Evolutionary conservation across 2,113 vertebrate species (phyloP).

Genomic region (Tachycineta bicolor): DNA sequence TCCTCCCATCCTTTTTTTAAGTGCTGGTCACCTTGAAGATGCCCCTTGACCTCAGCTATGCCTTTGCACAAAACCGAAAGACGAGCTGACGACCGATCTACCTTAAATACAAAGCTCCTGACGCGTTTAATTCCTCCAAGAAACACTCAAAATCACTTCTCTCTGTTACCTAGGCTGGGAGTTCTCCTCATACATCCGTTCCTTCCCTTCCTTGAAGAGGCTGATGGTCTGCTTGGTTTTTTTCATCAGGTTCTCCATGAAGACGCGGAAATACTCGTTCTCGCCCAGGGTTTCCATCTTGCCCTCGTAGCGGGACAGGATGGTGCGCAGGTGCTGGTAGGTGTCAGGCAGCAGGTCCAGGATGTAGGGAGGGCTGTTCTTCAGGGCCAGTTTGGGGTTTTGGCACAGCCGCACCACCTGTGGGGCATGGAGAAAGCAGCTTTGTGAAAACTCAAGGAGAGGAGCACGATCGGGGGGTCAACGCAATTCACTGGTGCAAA

Average conservation of each 20-base stretch:
- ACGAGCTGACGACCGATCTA: accelerated
- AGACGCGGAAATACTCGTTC: conserved; percentile 96
- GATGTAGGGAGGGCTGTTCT: conserved; percentile 99
- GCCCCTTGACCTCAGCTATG: not conserved
- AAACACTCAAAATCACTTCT: not conserved
- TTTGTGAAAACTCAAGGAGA: not conserved
- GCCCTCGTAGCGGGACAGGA: conserved; percentile 94
- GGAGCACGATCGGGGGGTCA: accelerated
- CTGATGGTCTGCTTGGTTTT: conserved; percentile 99
- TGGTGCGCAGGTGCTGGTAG: conserved; percentile 95
- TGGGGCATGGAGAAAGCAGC: not conserved
- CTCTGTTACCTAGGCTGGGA: conserved; percentile 90
- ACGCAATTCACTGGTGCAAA: accelerated
- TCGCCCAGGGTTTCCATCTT: conserved; percentile 98
- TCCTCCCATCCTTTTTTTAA: not conserved
- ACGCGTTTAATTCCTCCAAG: accelerated
- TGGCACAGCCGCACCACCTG: conserved; percentile 97
- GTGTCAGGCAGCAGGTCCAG: conserved; percentile 96
- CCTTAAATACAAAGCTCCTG: not conserved
- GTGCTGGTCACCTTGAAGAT: not conserved
- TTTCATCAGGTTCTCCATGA: conserved; percentile 98
- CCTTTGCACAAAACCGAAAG: not conserved
- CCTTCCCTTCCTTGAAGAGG: conserved; percentile 98
- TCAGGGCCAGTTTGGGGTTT: conserved; percentile 94
- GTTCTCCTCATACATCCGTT: conserved; percentile 98